phyloP scores from a whole-genome alignment of 1,140 invertebrate species.

The Heliconius congener region DNA sequence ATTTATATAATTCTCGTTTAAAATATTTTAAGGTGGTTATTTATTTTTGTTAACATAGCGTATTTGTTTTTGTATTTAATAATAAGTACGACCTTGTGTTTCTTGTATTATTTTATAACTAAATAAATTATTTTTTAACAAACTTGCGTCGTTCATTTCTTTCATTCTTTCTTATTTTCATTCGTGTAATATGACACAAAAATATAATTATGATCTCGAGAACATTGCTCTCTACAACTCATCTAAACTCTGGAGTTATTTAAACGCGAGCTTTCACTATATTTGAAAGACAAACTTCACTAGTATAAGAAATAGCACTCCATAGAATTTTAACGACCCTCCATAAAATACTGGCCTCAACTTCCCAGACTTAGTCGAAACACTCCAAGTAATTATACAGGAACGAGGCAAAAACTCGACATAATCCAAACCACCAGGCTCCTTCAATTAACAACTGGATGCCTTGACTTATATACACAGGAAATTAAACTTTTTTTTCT shows the following conservation, averaged over 20 bases:
- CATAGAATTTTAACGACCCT: conserved; percentile 60
- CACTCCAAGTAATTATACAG: conserved; percentile 56
- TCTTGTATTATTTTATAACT: neutral
- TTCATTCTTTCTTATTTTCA: neutral
- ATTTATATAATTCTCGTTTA: neutral
- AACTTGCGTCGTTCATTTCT: neutral
- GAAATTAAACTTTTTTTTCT: conserved; percentile 57
- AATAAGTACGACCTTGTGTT: neutral
- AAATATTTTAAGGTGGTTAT: neutral
- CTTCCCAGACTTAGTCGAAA: conserved; percentile 48
- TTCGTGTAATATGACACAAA: neutral
- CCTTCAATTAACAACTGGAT: conserved; percentile 50
- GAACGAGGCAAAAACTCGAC: conserved; percentile 54
- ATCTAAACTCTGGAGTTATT: neutral
- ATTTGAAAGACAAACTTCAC: conserved; percentile 42
- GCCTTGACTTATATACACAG: conserved; percentile 44
- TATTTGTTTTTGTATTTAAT: neutral
- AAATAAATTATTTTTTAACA: neutral
- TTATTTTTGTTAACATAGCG: neutral
- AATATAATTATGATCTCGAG: neutral
- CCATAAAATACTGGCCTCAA: conserved; percentile 51
- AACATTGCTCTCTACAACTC: neutral
- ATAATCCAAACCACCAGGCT: conserved; percentile 49
- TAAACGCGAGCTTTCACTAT: conserved; percentile 23
- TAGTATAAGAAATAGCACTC: conserved; percentile 50